Evolutionary conservation across 2,797 vertebrate species (phyloP).

Genomic region (Gymnothorax javanicus): DNA sequence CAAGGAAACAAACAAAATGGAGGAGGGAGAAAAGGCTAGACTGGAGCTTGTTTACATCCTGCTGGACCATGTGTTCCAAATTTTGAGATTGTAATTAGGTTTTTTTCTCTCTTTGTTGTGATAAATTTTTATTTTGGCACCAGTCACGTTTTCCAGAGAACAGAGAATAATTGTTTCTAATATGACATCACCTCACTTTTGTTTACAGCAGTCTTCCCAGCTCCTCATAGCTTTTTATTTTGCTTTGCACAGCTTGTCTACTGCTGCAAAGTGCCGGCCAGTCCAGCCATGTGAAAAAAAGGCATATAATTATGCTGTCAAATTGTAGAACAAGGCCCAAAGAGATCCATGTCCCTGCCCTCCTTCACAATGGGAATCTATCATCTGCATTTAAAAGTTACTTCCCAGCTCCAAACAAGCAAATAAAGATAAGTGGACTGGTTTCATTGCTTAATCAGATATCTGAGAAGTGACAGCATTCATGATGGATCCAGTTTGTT

Average conservation of each 20-base stretch:
- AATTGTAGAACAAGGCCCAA: background rate
- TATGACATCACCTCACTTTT: background rate
- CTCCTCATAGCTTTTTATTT: background rate
- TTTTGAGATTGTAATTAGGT: background rate
- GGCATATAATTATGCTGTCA: background rate
- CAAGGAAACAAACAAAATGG: background rate
- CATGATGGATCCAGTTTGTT: background rate
- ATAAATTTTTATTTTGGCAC: background rate
- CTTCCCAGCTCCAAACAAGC: background rate
- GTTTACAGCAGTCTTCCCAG: background rate
- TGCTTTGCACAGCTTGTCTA: slow-evolving; percentile 1
- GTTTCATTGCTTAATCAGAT: background rate
- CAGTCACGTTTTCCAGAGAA: background rate
- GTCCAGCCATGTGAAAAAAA: background rate
- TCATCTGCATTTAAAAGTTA: background rate
- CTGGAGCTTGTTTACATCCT: background rate
- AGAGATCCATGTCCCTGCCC: background rate
- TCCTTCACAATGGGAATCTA: background rate
- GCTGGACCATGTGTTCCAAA: background rate
- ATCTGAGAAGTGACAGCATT: background rate
- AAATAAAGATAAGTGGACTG: background rate
- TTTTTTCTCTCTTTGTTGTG: background rate
- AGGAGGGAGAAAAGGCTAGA: background rate
- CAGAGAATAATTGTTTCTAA: background rate
- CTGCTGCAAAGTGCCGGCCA: background rate